Evolutionary conservation across 2,113 vertebrate genomes (phyloP).

Genomic region (Columbina picui): DNA sequence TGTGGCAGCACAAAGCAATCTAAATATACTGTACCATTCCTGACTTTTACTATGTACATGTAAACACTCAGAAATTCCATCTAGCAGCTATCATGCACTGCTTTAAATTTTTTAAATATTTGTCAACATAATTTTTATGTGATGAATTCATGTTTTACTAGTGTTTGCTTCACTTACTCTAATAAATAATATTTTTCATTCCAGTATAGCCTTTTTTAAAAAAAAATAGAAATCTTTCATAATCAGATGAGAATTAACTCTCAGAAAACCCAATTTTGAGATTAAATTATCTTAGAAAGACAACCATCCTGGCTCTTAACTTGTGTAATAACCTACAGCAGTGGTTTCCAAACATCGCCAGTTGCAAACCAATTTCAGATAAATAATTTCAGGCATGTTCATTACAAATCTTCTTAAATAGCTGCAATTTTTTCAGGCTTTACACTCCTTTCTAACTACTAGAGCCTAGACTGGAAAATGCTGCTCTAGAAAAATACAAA

Average conservation of each 20-base stretch:
- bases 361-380: not conserved
- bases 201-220: not conserved
- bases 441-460: not conserved
- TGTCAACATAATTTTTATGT: not conserved
- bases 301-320: not conserved
- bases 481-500: not conserved
- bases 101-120: not conserved
- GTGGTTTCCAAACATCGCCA: not conserved
- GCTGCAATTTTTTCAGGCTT: not conserved
- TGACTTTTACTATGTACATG: rapidly evolving
- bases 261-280: not conserved
- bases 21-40: not conserved
- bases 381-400: not conserved
- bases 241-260: not conserved
- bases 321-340: not conserved
- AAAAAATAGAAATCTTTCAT: not conserved
- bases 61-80: not conserved
- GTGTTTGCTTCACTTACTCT: not conserved
- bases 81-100: not conserved
- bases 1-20: not conserved
- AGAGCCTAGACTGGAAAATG: not conserved
- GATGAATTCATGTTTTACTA: not conserved
- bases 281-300: not conserved
- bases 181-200: not conserved
- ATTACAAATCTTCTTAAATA: not conserved